Conservation (phyloP, 2,888 invertebrate species). For the Agrochola lychnidis region DNA sequence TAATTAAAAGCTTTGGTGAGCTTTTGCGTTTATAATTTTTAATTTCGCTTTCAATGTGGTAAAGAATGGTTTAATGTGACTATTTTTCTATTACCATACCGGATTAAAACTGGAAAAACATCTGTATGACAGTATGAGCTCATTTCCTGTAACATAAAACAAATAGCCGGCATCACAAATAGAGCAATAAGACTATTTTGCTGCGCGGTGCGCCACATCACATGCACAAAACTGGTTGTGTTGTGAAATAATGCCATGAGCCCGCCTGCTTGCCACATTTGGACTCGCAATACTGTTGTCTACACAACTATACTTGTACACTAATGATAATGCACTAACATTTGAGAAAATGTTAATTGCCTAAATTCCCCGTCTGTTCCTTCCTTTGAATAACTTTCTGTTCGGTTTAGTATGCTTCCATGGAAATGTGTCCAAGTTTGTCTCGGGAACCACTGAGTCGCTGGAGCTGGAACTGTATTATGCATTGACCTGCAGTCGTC, state of each 20-base stretch:
- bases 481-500: slow-evolving; percentile 55
- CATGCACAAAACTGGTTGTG: slow-evolving; percentile 81
- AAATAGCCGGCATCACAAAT: slow-evolving; percentile 81
- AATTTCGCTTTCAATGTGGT: slow-evolving; percentile 61
- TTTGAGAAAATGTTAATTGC: slow-evolving; percentile 54
- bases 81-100: slow-evolving; percentile 72
- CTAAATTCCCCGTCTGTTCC: slow-evolving; percentile 35
- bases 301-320: slow-evolving; percentile 32
- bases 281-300: slow-evolving; percentile 56
- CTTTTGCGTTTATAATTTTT: slow-evolving; percentile 50
- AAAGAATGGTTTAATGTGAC: slow-evolving; percentile 64
- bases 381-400: slow-evolving; percentile 47
- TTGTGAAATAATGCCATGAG: slow-evolving; percentile 78
- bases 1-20: slow-evolving; percentile 65
- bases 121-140: slow-evolving; percentile 76
- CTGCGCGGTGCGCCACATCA: slow-evolving; percentile 76
- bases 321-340: slow-evolving; percentile 56
- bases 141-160: slow-evolving; percentile 82
- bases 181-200: slow-evolving; percentile 79
- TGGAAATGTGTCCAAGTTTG: slow-evolving; percentile 56
- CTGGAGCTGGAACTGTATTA: slow-evolving; percentile 52
- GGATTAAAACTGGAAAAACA: slow-evolving; percentile 76
- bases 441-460: slow-evolving; percentile 45
- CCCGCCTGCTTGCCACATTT: slow-evolving; percentile 72
- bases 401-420: slow-evolving; percentile 45